These are phyloP conservation scores for Drosophila affinis DNA, from an alignment of 2,888 invertebrate genomes.

Conservation along the genomic window DNA sequence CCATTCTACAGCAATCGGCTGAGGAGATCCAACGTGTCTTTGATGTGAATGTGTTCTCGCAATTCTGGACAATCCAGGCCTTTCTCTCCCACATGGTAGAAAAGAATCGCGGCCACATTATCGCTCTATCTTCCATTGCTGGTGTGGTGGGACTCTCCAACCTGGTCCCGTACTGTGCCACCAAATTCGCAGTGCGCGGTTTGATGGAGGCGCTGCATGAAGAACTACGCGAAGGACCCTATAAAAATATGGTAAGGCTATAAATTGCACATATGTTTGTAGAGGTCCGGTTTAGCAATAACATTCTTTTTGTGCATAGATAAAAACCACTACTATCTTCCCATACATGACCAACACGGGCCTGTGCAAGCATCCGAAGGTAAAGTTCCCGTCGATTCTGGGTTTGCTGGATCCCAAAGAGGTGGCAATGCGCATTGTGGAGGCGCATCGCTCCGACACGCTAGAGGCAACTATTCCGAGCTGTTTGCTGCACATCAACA, in stretches of 20 bases:
- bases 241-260: constrained; percentile 72
- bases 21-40: constrained; percentile 89
- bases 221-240: constrained; percentile 87
- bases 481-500: constrained; percentile 86
- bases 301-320: constrained; percentile 80
- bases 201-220: constrained; percentile 92
- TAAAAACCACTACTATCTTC: constrained; percentile 92
- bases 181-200: constrained; percentile 93
- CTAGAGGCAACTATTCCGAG: constrained; percentile 87
- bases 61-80: constrained; percentile 90
- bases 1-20: constrained; percentile 87
- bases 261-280: background rate
- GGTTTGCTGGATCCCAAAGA: constrained; percentile 87
- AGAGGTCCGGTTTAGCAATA: background rate
- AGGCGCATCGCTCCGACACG: constrained; percentile 87
- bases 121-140: constrained; percentile 90
- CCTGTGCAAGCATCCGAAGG: constrained; percentile 90
- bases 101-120: constrained; percentile 90
- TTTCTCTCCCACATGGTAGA: constrained; percentile 91
- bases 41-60: constrained; percentile 91
- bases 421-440: constrained; percentile 88
- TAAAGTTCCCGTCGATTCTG: constrained; percentile 89
- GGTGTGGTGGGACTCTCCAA: constrained; percentile 89
- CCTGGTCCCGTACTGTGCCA: constrained; percentile 91
- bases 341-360: constrained; percentile 96